Base-by-base conservation (phyloP, 2,797 vertebrate species). In the Vipera ursinii region DNA sequence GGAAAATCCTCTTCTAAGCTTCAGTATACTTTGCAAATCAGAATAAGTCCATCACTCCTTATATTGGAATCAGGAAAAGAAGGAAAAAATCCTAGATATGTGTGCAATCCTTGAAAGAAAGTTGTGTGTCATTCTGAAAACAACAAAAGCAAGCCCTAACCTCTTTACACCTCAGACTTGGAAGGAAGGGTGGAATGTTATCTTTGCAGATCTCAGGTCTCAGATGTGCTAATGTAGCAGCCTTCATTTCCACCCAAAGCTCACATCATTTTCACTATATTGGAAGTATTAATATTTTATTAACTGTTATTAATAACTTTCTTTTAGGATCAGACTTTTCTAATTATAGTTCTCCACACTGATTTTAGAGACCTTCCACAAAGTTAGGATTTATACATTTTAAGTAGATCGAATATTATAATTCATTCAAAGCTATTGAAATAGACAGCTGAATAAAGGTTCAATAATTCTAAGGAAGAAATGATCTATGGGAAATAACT, bases 221-320 rank as follows among this genome's bases (percentile, higher is more conserved):
- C 28, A 32, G 8, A 57, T 26, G 15, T 63, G 60, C 13, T 59
- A 14, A 38, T 15, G 38, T 38, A 73, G 14, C 13, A 90, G 56
- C 13, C 4, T 73, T 48, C 1, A 7, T 56, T n/a, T 86, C 6
- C n/a, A 92, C 9, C 44, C 6, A 55, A 60, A 56, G 12, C n/a
- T 61, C 26, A 14, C 32, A 22, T 89, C n/a, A 87, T 4, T 82
- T 82, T 51, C 9, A 82, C 24, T 82, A 48, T 12, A 24, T 82
- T 48, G 20, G 9, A 91, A 10, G 53, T 94, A 89, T 89, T 91
- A 94, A 38, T 3, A 48, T 55, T 93, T 93, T 89, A 91, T 92
- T 92, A 32, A 57, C 13, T 38, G n/a, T 59, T 3, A 59, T 59
- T 82, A 82, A 48, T 82, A 82, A 48, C 3, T 20, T 82, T 82